Evolutionary conservation across 2,797 vertebrate species (phyloP).

Genomic region (Chaetophractus vellerosus): DNA sequence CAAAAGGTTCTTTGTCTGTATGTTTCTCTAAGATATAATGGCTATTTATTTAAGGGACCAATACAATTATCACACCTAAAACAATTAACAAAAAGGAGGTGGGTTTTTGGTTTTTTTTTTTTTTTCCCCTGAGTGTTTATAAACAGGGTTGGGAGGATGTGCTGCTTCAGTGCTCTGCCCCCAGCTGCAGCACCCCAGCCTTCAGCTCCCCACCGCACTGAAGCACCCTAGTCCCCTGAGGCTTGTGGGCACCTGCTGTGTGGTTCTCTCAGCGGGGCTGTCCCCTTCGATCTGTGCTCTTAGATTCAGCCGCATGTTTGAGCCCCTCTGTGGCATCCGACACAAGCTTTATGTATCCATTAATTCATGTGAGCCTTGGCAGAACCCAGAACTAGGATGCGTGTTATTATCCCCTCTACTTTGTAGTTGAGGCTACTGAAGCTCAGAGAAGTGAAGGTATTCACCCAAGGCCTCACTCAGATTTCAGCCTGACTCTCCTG

Average conservation of each 20-base stretch:
- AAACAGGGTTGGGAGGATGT: conserved; percentile 19
- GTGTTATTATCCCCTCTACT: not conserved
- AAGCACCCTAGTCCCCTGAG: conserved; percentile 67
- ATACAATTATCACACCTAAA: not conserved
- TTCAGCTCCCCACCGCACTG: not conserved
- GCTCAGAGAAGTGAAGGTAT: not conserved
- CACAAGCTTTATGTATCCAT: no score
- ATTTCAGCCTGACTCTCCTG: not conserved
- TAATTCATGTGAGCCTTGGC: not conserved
- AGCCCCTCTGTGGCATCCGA: not conserved
- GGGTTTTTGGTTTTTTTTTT: not conserved
- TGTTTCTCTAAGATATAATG: not conserved
- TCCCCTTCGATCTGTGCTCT: not conserved
- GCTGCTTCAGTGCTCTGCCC: conserved; percentile 44
- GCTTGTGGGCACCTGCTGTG: conserved; percentile 66
- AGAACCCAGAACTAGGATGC: not conserved
- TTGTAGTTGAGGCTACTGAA: not conserved
- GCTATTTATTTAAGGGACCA: not conserved
- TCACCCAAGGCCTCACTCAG: not conserved
- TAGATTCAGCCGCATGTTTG: not conserved
- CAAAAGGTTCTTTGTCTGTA: not conserved
- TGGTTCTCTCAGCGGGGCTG: conserved; percentile 24
- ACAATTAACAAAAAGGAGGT: not conserved
- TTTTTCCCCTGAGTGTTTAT: conserved; percentile 37
- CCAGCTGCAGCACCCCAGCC: conserved; percentile 27